Conservation (phyloP, 2,888 invertebrate genomes). For the Chirona hameri region DNA sequence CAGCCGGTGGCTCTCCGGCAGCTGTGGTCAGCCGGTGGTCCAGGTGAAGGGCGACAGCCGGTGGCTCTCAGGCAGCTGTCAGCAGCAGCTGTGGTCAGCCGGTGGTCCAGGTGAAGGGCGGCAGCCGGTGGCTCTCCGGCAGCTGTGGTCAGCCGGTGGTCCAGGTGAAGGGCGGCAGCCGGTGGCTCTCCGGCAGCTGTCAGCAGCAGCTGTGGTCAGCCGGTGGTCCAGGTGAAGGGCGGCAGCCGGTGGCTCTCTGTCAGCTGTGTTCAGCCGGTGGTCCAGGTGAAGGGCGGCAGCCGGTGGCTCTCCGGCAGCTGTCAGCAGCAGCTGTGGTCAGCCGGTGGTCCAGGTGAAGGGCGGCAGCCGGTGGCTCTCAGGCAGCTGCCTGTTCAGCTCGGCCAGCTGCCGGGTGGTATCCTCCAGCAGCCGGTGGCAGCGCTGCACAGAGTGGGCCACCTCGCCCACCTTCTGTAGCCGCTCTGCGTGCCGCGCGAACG, state of each 20-base stretch:
- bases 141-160: too few species aligned
- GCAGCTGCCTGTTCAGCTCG: constrained; percentile 74
- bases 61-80: too few species aligned
- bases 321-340: constrained; percentile 42
- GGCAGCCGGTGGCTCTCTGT: constrained; percentile 49
- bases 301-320: neutral
- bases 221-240: constrained; percentile 85
- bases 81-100: neutral
- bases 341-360: constrained; percentile 87
- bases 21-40: too few species aligned
- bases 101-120: too few species aligned
- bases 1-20: too few species aligned
- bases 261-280: constrained; percentile 56
- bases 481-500: constrained; percentile 80
- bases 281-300: constrained; percentile 56
- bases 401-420: constrained; percentile 82
- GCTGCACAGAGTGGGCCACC: constrained; percentile 73
- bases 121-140: too few species aligned
- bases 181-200: neutral
- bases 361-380: constrained; percentile 75
- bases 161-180: too few species aligned
- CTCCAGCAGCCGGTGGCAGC: constrained; percentile 75
- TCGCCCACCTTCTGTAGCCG: constrained; percentile 77
- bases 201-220: constrained; percentile 45
- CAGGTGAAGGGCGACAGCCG: too few species aligned